Base-by-base conservation (phyloP, 2,888 invertebrate genomes). In the Pseudococcus jackbeardsleyi region DNA sequence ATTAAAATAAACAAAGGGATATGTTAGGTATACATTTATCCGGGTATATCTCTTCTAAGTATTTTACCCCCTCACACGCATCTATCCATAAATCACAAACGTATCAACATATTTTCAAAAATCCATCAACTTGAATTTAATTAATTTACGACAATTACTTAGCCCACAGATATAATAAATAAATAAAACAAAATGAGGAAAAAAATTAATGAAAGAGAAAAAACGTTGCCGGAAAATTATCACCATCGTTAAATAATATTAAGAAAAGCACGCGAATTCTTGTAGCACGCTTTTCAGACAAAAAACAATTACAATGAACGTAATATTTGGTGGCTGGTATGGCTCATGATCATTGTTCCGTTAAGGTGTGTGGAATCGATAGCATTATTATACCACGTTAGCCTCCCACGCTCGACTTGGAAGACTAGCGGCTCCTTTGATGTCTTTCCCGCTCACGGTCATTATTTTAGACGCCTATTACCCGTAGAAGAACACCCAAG, bases 401-500 rank as follows among this genome's bases (percentile, higher is more conserved):
- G 82, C 88, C 88, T 88, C 88, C 88, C 88, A 88, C 88, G 88
- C 88, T 88, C 88, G 88, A 88, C 39, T 88, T 82, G 82, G 82
- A 88, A 88, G 88, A 88, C 88, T 72, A 42, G 33, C 88, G 88
- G 88, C 82, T 79, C 59, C 88, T 88, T 88, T 88, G 88, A 88
- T 88, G 85, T 88, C 88, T 85, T 39, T 85, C 88, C 42, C 85
- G 77, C 84, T 88, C 84, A 84, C 59, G 88, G 88, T 88, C 88
- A 88, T 88, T 88, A 88, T 88, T 88, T 88, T 85, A 88, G 88
- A 88, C 88, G 88, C 88, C 88, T 88, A 88, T 88, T 88, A 88
- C 84, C 88, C 68, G 54, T 39, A 82, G 82, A 48, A 88, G 88
- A 88, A 88, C 88, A 88, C 88, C 88, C 88, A 88, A 88, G 88